These are phyloP conservation scores for Pimephales promelas DNA, from an alignment of 2,113 vertebrate species.

Conservation along the genomic window DNA sequence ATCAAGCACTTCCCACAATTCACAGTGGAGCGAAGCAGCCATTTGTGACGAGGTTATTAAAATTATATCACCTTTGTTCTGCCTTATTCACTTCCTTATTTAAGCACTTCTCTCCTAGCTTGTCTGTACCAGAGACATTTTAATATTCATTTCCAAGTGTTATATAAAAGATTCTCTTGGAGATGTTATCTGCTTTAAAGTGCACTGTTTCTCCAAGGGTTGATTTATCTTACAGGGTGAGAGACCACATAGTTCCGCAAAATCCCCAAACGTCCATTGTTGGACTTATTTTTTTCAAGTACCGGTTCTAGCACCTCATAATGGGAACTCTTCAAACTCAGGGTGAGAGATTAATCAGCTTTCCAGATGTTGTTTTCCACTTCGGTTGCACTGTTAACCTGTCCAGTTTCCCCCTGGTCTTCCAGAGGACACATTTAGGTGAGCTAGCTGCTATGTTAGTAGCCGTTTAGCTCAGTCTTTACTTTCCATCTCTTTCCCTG, in stretches of 20 bases:
- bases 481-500: constrained; percentile 23
- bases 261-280: constrained; percentile 23
- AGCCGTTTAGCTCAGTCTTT: constrained; percentile 51
- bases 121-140: constrained; percentile 33
- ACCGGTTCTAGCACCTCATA: constrained; percentile 15
- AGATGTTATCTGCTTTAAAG: constrained; percentile 34
- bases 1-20: constrained; percentile 32
- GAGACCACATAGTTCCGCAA: constrained; percentile 33
- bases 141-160: constrained; percentile 10
- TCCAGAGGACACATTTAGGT: constrained; percentile 31
- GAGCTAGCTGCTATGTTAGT: constrained; percentile 27
- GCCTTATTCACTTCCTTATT: neutral
- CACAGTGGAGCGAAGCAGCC: constrained; percentile 13
- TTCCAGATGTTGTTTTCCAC: constrained; percentile 43
- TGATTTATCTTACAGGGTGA: constrained; percentile 31
- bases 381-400: neutral
- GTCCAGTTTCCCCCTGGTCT: neutral
- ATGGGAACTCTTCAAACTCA: neutral
- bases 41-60: constrained; percentile 36
- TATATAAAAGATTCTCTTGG: constrained; percentile 28
- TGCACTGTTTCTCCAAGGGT: constrained; percentile 19
- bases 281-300: neutral
- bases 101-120: neutral
- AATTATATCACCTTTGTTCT: constrained; percentile 28
- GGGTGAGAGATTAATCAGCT: neutral